These are phyloP conservation scores for Lophochroa leadbeateri DNA, from an alignment of 2,113 vertebrate species.

Conservation along the genomic window DNA sequence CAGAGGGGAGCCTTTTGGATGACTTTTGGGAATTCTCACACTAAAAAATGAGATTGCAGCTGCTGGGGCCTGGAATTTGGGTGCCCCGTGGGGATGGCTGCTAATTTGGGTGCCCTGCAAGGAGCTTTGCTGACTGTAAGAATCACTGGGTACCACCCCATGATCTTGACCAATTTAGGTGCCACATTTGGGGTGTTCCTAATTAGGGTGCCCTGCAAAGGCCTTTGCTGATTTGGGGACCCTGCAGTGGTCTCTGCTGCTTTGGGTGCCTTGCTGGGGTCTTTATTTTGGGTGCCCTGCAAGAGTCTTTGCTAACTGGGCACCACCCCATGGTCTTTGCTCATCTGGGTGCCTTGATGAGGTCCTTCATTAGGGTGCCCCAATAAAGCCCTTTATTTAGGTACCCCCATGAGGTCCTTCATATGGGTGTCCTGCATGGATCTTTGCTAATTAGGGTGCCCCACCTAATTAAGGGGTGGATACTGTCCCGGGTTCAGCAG, in stretches of 20 bases:
- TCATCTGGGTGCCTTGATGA: not conserved
- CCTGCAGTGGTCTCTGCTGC: not conserved
- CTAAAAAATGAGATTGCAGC: accelerated
- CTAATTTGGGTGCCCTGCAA: not conserved
- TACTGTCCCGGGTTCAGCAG: not conserved
- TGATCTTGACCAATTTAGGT: not conserved
- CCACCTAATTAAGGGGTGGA: not conserved
- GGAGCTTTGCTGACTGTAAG: not conserved
- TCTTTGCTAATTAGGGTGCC: not conserved
- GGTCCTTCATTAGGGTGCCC: not conserved
- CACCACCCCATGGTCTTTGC: not conserved
- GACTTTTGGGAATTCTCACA: not conserved
- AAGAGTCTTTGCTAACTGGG: not conserved
- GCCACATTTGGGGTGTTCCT: not conserved
- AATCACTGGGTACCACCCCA: not conserved
- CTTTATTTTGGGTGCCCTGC: accelerated
- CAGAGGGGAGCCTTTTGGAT: not conserved
- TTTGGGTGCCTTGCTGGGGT: no score
- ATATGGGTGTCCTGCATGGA: not conserved
- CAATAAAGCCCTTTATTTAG: no score
- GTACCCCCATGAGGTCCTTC: no score
- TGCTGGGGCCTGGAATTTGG: not conserved
- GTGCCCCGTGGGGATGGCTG: not conserved
- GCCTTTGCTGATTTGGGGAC: not conserved
- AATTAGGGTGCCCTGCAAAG: not conserved